Evolutionary conservation across 2,797 vertebrate species (phyloP), one percentile per base, ranked within the genome.

Genomic region (Anisognathus igniventris): DNA sequence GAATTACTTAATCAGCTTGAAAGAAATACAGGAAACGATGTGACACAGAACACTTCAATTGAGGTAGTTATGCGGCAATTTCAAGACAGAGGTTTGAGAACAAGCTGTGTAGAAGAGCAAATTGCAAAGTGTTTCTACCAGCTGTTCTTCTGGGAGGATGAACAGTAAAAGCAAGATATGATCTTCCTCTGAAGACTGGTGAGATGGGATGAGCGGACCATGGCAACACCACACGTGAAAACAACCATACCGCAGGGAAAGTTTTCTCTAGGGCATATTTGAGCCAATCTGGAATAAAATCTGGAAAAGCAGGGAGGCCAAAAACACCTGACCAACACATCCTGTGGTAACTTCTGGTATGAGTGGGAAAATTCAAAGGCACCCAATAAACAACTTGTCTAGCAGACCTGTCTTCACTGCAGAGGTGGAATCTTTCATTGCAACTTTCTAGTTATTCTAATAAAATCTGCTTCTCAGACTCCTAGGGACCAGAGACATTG

Each of bases 41-140:
- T 70, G 44, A 56, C 83, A 86, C 4, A 70, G 42, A 84, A 58
- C 35, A 19, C 35, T 72, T 78, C 35, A 68, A 1, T 14, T 61
- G 86, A 72, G 10, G 23, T 58, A 66, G 37, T 51, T 87, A 56
- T 15, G 25, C 42, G 27, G 10, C 22, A 76, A 20, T 81, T 82
- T 82, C 33, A 79, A 92, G 64, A 53, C 21, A 81, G 28, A 56
- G 24, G 37, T 88, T 85, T 73, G 72, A 70, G 67, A 87, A 56
- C 6, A 62, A 86, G 12, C n/a, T 79, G 16, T 17, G n/a, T 45
- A 60, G 73, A 76, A n/a, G 27, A 91, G 44, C 7, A 77, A 67
- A 85, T 37, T 50, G 8, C 35, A 62, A 65, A 13, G 35, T 39
- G 10, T 65, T 77, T 39, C 28, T 61, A 48, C 5, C 64, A 42